Evolutionary conservation across 2,797 vertebrate species (phyloP).

Genomic region (Ibycter americanus): DNA sequence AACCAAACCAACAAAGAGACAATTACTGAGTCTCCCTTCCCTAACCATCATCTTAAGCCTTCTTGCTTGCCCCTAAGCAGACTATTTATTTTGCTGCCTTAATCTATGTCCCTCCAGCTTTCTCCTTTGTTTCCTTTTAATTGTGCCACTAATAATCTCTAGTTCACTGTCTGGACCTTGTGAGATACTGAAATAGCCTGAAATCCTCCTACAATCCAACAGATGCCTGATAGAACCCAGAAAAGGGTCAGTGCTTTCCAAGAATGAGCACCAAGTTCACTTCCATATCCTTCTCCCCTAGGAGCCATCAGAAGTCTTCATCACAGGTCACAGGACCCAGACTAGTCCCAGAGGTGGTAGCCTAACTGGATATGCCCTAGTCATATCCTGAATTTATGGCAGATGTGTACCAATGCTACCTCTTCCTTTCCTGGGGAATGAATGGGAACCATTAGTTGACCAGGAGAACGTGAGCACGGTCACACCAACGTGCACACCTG

Average conservation of each 20-base stretch:
- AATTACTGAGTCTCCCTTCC: not conserved
- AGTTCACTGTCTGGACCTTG: not conserved
- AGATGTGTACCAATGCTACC: not conserved
- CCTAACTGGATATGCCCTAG: not conserved
- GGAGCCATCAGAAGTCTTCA: not conserved
- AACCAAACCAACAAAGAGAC: not conserved
- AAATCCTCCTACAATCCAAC: not conserved
- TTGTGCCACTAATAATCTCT: not conserved
- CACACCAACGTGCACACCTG: accelerated
- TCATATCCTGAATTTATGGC: not conserved
- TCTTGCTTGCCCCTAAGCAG: not conserved
- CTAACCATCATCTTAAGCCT: not conserved
- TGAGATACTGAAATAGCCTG: not conserved
- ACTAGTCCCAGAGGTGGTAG: not conserved
- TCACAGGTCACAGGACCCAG: not conserved
- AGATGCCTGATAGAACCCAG: not conserved
- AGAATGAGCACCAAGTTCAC: not conserved
- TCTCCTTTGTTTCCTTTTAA: not conserved
- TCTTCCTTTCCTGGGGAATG: not conserved
- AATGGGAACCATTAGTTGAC: not conserved
- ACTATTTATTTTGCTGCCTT: not conserved
- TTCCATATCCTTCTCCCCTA: not conserved
- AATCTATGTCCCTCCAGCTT: not conserved
- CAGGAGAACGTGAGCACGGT: not conserved
- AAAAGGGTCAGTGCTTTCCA: not conserved